Percentiles rank a stretch among this genome's conserved stretches.
Evolutionary conservation across 1,140 invertebrate species (phyloP).

Genomic region (Drusus annulatus): DNA sequence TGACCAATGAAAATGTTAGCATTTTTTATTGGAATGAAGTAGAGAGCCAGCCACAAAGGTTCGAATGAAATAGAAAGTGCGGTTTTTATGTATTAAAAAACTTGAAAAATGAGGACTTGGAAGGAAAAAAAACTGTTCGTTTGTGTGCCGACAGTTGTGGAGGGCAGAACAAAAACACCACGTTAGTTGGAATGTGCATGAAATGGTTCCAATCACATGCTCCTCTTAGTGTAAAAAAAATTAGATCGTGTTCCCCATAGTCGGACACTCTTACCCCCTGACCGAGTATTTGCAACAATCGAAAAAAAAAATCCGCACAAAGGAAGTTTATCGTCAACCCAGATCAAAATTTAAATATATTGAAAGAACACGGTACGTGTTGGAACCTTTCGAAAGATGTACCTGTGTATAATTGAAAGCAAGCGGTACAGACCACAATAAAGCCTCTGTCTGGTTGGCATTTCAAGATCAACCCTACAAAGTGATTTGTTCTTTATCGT

Average conservation of each 20-base stretch:
- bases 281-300: conserved; percentile 44
- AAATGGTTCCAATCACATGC: conserved; percentile 52
- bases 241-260: conserved; percentile 58
- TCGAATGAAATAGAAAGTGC: conserved; percentile 56
- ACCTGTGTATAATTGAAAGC: background rate
- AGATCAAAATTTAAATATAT: conserved; percentile 39
- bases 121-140: conserved; percentile 35
- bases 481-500: background rate
- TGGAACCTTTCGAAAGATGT: background rate
- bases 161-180: conserved; percentile 60
- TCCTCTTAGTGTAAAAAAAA: conserved; percentile 36
- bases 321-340: conserved; percentile 55
- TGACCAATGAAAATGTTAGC: conserved; percentile 40
- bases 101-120: background rate
- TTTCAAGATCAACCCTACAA: conserved; percentile 4
- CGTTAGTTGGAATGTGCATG: conserved; percentile 53
- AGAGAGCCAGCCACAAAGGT: conserved; percentile 46
- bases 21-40: conserved; percentile 55
- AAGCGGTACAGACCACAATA: background rate
- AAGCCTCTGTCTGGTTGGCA: conserved; percentile 1
- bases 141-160: conserved; percentile 60
- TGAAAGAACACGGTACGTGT: background rate
- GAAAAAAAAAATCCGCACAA: conserved; percentile 49
- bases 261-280: conserved; percentile 58
- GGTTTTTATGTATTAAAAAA: conserved; percentile 46